phyloP scores from a whole-genome alignment of 2,113 vertebrate species.

The Pardalotus punctatus region DNA sequence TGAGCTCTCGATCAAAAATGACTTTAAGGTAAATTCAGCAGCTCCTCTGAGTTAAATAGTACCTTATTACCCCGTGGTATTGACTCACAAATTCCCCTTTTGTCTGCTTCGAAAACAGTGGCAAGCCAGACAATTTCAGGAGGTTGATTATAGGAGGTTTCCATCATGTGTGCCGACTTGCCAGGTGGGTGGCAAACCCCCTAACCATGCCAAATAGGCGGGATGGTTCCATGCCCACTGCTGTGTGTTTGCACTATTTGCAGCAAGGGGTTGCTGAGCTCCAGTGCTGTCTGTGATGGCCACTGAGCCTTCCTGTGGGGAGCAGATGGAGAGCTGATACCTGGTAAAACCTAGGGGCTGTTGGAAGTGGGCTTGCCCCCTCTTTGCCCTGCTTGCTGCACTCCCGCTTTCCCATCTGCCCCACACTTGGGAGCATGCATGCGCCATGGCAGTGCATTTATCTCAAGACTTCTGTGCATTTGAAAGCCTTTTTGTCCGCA shows the following conservation, averaged over 20 bases:
- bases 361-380: neutral
- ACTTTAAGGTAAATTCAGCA: neutral
- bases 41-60: neutral
- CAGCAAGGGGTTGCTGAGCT: neutral
- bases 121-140: neutral
- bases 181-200: slow-evolving; percentile 5
- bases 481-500: neutral
- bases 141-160: neutral
- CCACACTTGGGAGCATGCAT: rapidly evolving
- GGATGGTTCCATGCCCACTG: neutral
- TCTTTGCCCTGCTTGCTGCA: neutral
- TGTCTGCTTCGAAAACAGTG: neutral
- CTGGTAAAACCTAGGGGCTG: neutral
- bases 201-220: neutral
- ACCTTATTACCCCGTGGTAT: neutral
- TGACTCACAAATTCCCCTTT: neutral
- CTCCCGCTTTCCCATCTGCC: neutral
- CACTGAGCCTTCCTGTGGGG: neutral
- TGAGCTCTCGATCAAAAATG: neutral
- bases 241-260: neutral
- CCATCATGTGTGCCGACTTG: neutral
- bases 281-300: neutral
- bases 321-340: neutral
- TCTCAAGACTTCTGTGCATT: neutral
- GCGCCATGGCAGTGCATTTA: neutral